Conservation (phyloP, 2,888 invertebrate genomes). For the Blomia tropicalis region DNA sequence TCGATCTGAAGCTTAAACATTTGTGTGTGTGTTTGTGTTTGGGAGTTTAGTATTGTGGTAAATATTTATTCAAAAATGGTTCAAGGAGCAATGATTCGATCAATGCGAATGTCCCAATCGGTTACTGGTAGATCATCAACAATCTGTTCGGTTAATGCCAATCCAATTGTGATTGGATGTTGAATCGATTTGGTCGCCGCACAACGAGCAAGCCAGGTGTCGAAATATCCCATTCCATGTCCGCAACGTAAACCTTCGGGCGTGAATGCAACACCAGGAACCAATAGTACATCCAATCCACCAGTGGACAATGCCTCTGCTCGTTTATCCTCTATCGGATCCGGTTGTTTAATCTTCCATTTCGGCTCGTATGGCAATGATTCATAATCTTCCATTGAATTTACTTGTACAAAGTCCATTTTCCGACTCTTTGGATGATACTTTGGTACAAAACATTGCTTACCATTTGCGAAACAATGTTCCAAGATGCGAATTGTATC, state of each 20-base stretch:
- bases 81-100: conserved; percentile 8
- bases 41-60: too few relatives aligned
- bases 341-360: conserved; percentile 17
- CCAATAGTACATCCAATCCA: conserved; percentile 20
- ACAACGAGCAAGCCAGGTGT: conserved; percentile 9
- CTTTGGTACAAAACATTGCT: conserved; percentile 13
- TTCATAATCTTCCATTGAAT: conserved; percentile 18
- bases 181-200: not conserved
- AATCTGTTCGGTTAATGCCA: conserved; percentile 21
- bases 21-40: too few relatives aligned
- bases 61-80: too few relatives aligned
- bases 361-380: conserved; percentile 13
- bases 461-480: not conserved
- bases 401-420: conserved; percentile 15
- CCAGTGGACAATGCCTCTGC: conserved; percentile 3
- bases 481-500: conserved; percentile 4
- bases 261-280: conserved; percentile 23
- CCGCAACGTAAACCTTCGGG: conserved; percentile 15
- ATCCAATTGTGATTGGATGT: conserved; percentile 18
- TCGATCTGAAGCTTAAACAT: too few relatives aligned
- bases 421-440: not conserved
- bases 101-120: conserved; percentile 12
- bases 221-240: conserved; percentile 24
- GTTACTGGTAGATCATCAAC: conserved; percentile 7
- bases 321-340: not conserved